Conservation (phyloP, 2,113 vertebrate genomes). For the Scopus umbretta region DNA sequence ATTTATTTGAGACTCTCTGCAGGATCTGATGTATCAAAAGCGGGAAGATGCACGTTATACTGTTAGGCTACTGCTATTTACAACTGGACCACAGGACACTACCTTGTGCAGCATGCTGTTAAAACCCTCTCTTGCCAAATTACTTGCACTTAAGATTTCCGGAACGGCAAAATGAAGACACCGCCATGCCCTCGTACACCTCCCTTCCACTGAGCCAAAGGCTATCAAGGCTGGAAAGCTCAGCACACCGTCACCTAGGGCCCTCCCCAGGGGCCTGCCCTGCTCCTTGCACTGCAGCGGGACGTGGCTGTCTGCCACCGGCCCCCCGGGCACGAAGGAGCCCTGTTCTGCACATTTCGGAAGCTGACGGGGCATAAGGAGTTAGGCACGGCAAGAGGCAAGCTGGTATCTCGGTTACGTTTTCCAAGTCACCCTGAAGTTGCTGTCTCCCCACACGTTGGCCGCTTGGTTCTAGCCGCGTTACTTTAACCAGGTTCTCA, state of each 20-base stretch:
- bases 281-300: background rate
- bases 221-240: too few relatives aligned
- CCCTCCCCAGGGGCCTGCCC: background rate
- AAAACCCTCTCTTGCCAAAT: too few relatives aligned
- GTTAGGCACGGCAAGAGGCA: background rate
- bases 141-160: background rate
- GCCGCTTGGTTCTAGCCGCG: too few relatives aligned
- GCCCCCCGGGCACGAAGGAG: background rate
- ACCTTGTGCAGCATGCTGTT: background rate
- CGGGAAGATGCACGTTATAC: background rate
- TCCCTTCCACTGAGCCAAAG: background rate
- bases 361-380: accelerated
- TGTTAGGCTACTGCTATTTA: too few relatives aligned
- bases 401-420: background rate
- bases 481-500: background rate
- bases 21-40: background rate
- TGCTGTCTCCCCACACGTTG: background rate
- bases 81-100: background rate
- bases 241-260: accelerated
- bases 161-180: background rate
- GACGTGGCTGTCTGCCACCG: accelerated
- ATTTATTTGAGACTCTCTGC: background rate
- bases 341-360: accelerated
- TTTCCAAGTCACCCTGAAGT: background rate
- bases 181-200: background rate